Evolutionary conservation across 1,140 invertebrate genomes (phyloP).

Genomic region (Scaptodrosophila lebanonensis): DNA sequence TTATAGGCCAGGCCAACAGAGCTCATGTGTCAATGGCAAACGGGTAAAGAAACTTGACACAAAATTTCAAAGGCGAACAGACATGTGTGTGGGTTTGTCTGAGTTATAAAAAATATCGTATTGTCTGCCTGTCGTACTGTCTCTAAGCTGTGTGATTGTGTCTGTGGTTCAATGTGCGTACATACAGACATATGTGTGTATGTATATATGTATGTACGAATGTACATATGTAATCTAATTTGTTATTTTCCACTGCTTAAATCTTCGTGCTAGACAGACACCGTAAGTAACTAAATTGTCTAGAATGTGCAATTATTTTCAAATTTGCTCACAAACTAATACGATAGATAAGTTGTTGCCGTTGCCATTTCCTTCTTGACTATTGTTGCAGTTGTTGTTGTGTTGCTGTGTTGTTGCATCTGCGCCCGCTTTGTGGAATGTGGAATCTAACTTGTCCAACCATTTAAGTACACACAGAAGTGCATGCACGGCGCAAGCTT

Average conservation of each 20-base stretch:
- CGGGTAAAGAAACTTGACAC: slow-evolving; percentile 32
- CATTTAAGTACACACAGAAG: slow-evolving; percentile 55
- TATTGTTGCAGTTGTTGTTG: slow-evolving; percentile 23
- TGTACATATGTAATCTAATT: slow-evolving; percentile 26
- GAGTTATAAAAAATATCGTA: slow-evolving; percentile 21
- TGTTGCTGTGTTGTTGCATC: too few relatives aligned
- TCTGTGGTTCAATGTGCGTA: too few relatives aligned
- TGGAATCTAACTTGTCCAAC: slow-evolving; percentile 62
- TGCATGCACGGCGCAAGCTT: slow-evolving; percentile 2
- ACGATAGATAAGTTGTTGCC: slow-evolving; percentile 51
- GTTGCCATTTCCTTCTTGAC: slow-evolving; percentile 44
- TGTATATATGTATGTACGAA: slow-evolving; percentile 1
- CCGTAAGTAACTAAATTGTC: slow-evolving; percentile 22
- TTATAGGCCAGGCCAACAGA: slow-evolving; percentile 15
- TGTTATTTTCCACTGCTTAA: slow-evolving; percentile 26
- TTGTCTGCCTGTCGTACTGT: slow-evolving; percentile 23
- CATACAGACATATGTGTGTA: not conserved
- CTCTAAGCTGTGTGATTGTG: slow-evolving; percentile 15
- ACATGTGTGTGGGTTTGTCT: slow-evolving; percentile 6
- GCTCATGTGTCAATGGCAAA: slow-evolving; percentile 20
- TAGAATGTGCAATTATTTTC: slow-evolving; percentile 62
- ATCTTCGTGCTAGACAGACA: slow-evolving; percentile 13
- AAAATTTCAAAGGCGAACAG: slow-evolving; percentile 22
- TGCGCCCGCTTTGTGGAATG: slow-evolving; percentile 54
- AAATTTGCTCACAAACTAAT: slow-evolving; percentile 66